Evolutionary conservation across 2,113 vertebrate species (phyloP).

Genomic region (Xenotilapia longispinis): DNA sequence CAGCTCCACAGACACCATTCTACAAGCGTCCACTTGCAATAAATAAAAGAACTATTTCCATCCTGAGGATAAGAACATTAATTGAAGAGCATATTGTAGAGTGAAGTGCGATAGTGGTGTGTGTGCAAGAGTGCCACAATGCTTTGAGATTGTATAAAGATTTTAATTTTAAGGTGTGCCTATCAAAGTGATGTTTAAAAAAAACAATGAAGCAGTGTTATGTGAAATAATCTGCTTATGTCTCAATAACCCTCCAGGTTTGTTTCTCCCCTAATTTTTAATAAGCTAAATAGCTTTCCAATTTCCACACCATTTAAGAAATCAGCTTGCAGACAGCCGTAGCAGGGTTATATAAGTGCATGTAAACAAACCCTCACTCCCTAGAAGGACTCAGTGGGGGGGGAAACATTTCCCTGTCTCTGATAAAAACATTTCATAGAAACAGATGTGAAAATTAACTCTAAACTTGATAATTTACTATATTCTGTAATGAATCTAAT

Average conservation of each 20-base stretch:
- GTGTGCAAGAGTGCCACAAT: not conserved
- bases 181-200: not conserved
- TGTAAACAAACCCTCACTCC: not conserved
- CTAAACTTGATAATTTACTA: not conserved
- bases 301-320: not conserved
- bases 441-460: not conserved
- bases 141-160: not conserved
- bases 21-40: not conserved
- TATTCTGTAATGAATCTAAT: not conserved
- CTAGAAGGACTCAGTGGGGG: not conserved
- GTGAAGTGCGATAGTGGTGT: not conserved
- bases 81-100: conserved; percentile 1
- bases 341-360: not conserved
- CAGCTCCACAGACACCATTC: not conserved
- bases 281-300: not conserved
- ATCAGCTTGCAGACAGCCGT: not conserved
- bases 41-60: not conserved
- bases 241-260: not conserved
- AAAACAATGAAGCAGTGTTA: not conserved
- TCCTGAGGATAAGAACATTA: not conserved
- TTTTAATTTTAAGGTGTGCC: not conserved
- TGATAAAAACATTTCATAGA: not conserved
- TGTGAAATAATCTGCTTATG: not conserved
- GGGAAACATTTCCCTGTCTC: not conserved
- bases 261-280: not conserved